phyloP scores from a whole-genome alignment of 1,140 invertebrate genomes.

The Drosophila arizonae region DNA sequence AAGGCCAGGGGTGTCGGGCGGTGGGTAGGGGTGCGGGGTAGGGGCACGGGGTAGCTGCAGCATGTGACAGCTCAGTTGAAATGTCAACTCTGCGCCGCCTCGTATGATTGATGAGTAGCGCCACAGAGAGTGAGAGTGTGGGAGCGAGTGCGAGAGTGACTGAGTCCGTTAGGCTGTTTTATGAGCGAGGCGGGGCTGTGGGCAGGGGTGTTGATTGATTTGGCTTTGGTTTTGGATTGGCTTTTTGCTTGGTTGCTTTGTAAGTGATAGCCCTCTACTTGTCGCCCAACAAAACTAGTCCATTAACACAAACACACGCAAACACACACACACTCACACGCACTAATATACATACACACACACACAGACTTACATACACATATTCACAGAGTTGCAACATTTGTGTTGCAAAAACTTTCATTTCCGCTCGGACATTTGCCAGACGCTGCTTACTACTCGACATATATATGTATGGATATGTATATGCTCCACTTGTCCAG shows the following conservation, averaged over 20 bases:
- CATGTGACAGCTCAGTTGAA: constrained; percentile 42
- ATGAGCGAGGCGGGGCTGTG: background rate
- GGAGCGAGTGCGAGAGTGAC: background rate
- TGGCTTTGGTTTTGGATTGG: constrained; percentile 24
- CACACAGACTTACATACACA: too few relatives aligned
- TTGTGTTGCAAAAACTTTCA: constrained; percentile 9
- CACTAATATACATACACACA: background rate
- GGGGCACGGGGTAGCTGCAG: background rate
- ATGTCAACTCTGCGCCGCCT: constrained; percentile 30
- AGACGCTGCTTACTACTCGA: background rate
- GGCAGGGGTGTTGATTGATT: constrained; percentile 33
- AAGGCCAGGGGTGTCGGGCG: background rate
- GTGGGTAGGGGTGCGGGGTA: background rate
- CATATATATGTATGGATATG: background rate
- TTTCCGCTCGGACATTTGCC: constrained; percentile 4
- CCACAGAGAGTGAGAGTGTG: background rate
- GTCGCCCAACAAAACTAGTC: constrained; percentile 58
- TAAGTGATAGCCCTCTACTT: constrained; percentile 50
- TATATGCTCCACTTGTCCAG: background rate
- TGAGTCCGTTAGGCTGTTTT: background rate
- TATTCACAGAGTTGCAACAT: background rate
- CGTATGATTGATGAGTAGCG: constrained; percentile 42
- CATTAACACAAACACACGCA: constrained; percentile 50
- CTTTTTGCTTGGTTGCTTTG: constrained; percentile 32
- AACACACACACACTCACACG: constrained; percentile 16